These are phyloP conservation scores for Bellardia bayeri DNA, from an alignment of 2,888 invertebrate species.

Conservation along the genomic window DNA sequence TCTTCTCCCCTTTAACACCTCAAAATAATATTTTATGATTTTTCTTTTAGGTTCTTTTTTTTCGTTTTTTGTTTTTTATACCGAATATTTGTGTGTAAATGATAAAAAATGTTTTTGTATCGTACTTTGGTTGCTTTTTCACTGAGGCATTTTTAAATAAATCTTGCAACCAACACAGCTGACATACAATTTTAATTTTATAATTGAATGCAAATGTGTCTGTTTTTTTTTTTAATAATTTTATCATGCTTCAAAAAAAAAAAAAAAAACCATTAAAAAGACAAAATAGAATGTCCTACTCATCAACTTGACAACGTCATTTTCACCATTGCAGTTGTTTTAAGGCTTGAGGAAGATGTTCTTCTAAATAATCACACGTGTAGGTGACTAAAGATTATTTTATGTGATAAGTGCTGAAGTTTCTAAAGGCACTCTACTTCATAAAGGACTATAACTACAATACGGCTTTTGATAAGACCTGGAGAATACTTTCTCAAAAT, in stretches of 20 bases:
- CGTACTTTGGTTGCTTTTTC: slow-evolving; percentile 44
- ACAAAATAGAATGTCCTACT: slow-evolving; percentile 42
- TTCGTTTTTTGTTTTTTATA: not conserved
- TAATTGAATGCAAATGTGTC: slow-evolving; percentile 82
- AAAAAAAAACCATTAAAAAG: slow-evolving; percentile 5
- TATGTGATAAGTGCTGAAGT: slow-evolving; percentile 10
- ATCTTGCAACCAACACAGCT: slow-evolving; percentile 78
- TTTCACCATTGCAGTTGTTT: not conserved
- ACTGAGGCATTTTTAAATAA: slow-evolving; percentile 64
- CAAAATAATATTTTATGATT: slow-evolving; percentile 76
- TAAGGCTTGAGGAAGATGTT: slow-evolving; percentile 68
- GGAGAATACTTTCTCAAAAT: too few species aligned
- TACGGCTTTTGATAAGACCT: not conserved
- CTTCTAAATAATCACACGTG: slow-evolving; percentile 82
- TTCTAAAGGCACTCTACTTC: not conserved
- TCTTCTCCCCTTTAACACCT: slow-evolving; percentile 71
- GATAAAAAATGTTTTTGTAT: slow-evolving; percentile 61
- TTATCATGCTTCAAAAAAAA: slow-evolving; percentile 11
- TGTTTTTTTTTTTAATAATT: slow-evolving; percentile 48
- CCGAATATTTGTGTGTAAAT: slow-evolving; percentile 9
- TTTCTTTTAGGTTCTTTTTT: slow-evolving; percentile 65
- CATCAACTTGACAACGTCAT: slow-evolving; percentile 56
- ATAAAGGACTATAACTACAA: not conserved
- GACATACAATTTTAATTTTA: slow-evolving; percentile 74
- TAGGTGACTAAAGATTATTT: slow-evolving; percentile 76